Evolutionary conservation across 2,797 vertebrate species (phyloP), one percentile per base, ranked within the genome.

Genomic region (Ciconia nigra): DNA sequence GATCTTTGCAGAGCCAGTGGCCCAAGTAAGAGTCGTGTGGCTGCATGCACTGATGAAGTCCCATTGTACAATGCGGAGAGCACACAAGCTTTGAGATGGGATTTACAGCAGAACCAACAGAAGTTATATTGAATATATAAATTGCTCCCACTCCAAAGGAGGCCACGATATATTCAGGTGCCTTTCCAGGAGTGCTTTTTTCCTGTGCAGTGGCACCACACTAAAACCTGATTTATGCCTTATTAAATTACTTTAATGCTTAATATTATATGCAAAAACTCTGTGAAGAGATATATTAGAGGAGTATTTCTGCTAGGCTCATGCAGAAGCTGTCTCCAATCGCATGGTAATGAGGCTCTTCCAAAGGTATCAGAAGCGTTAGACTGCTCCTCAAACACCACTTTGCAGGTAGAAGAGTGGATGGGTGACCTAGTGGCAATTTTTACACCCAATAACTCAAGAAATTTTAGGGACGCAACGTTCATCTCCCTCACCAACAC

Each of bases 221-320:
- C 57, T 96, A 95, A 90, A 93, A 89, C 51, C 31, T 87, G 88
- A 96, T 94, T 94, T 95, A 93, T 90, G 59, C 66, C 89, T 93
- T 90, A 89, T 92, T 95, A 95, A 72, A 66, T 95, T 91, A 95
- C 90, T 90, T 83, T 91, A 96, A 95, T 96, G 83, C 41, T 91
- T 88, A 80, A 91, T 94, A 84, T 92, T 93, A 59, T 72, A 95
- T 94, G 93, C 90, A 91, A 95, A 96, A 94, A 39, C 63, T 77
- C 93, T 19, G 37, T 47, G 67, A 89, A 85, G 78, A 95, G 81
- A 19, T 88, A 47, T 77, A 87, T 66, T 47, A 66, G 85, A 81
- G 41, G 73, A 65, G 17, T 72, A 52, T 79, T 81, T 87, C 87
- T 95, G 66, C 91, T 44, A 41, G 76, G 82, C 87, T 96, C n/a